Base-by-base conservation (phyloP, 2,888 invertebrate genomes). In the Encarsia formosa region DNA sequence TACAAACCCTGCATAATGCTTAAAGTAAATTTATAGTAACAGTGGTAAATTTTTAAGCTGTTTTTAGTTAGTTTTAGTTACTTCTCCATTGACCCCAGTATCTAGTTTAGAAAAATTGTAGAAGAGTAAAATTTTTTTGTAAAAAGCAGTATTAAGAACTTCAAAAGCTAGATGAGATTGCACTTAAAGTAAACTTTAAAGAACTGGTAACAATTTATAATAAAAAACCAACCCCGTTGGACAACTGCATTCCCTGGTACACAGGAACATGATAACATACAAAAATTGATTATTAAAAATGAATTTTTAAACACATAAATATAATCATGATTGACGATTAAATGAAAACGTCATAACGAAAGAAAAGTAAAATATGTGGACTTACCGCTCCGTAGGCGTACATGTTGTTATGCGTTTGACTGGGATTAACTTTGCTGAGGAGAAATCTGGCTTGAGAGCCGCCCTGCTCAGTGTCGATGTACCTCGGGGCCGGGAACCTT, bases 341-440 rank as follows among this genome's bases (percentile, higher is more conserved):
- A 37, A 49, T 34, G 24, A 35, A 29, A 49, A 34, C 34, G n/a
- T n/a, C n/a, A 11, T 32, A 37, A 37, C 4, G 6, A 9, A 9
- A 37, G 3, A 23, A 35, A 20, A 29, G 44, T 29, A 50, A 50
- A 42, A 31, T 24, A 37, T 40, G n/a, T n/a, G n/a, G n/a, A 35
- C 88, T 86, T 77, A 89, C 90, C 82, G 90, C 90, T 67, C 91
- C 91, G 75, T 93, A 96, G 35, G 91, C 88, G 76, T 93, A 95
- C 91, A 92, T 94, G 75, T 97, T 98, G 80, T 99, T 99, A 77
- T 99, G 99, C 16, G 99, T 99, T 75, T 96, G 92, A 65, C 98
- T 98, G n/a, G 99, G 99, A 77, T 99, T 99, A 54, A 99, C 99
- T 83, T 99, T 98, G 18, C 96, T 96, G 49, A 99, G 77, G 63